Evolutionary conservation across 2,113 vertebrate genomes (phyloP).

Genomic region (Alosa alosa): DNA sequence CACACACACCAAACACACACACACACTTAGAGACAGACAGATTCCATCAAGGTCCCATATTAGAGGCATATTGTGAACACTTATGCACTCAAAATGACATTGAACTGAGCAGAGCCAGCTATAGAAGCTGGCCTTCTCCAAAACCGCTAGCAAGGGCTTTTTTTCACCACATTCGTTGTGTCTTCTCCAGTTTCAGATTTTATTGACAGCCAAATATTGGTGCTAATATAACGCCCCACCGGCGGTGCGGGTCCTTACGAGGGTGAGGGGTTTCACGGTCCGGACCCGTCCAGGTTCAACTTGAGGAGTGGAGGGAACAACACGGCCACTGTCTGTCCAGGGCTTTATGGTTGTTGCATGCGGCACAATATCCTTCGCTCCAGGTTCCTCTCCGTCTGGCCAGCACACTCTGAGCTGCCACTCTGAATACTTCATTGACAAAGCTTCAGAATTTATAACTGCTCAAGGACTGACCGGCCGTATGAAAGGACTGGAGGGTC

Average conservation of each 20-base stretch:
- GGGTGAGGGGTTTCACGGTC: not conserved
- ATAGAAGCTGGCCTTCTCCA: not conserved
- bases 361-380: constrained; percentile 17
- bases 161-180: not conserved
- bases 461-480: constrained; percentile 23
- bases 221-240: not conserved
- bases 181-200: not conserved
- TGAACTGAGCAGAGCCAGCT: not conserved
- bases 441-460: constrained; percentile 32
- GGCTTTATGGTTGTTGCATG: not conserved
- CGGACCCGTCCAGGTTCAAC: constrained; percentile 1
- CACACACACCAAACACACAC: constrained; percentile 19
- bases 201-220: not conserved
- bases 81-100: not conserved
- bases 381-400: not conserved
- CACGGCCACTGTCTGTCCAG: not conserved
- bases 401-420: not conserved
- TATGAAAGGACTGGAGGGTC: constrained; percentile 17
- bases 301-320: not conserved
- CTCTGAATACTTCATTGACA: constrained; percentile 31
- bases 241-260: not conserved
- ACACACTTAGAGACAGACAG: not conserved
- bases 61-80: constrained; percentile 46
- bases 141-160: not conserved
- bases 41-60: constrained; percentile 53